These are phyloP conservation scores for Habrosyne pyritoides DNA, from an alignment of 2,888 invertebrate genomes.

Conservation along the genomic window DNA sequence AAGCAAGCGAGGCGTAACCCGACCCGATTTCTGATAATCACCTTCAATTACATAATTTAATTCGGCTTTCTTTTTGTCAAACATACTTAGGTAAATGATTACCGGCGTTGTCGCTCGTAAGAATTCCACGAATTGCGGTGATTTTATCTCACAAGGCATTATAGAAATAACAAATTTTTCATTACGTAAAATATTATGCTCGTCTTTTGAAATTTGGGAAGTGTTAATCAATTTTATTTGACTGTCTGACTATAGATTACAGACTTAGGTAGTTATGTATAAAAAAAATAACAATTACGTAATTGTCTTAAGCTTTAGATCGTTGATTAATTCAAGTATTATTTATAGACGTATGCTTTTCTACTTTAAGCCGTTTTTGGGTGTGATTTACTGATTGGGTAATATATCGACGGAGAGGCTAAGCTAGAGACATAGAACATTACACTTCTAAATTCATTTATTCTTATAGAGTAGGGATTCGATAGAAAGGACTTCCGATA, in stretches of 20 bases:
- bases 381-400: too few species aligned
- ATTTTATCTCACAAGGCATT: not conserved
- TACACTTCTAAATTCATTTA: too few species aligned
- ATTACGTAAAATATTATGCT: not conserved
- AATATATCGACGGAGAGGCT: too few species aligned
- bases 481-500: too few species aligned
- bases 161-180: not conserved
- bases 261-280: not conserved
- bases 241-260: too few species aligned
- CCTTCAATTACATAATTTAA: not conserved
- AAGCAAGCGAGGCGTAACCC: not conserved
- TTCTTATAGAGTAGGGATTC: too few species aligned
- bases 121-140: slow-evolving; percentile 39
- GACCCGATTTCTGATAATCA: not conserved
- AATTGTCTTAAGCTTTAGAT: not conserved
- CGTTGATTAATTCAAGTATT: slow-evolving; percentile 15
- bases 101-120: slow-evolving; percentile 43
- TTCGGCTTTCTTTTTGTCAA: slow-evolving; percentile 31
- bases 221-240: too few species aligned
- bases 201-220: not conserved
- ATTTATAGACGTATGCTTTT: not conserved
- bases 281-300: not conserved
- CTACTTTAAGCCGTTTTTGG: too few species aligned
- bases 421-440: too few species aligned
- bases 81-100: slow-evolving; percentile 40